These are phyloP conservation scores for Calidris pugnax DNA, from an alignment of 2,113 vertebrate genomes.

Conservation along the genomic window DNA sequence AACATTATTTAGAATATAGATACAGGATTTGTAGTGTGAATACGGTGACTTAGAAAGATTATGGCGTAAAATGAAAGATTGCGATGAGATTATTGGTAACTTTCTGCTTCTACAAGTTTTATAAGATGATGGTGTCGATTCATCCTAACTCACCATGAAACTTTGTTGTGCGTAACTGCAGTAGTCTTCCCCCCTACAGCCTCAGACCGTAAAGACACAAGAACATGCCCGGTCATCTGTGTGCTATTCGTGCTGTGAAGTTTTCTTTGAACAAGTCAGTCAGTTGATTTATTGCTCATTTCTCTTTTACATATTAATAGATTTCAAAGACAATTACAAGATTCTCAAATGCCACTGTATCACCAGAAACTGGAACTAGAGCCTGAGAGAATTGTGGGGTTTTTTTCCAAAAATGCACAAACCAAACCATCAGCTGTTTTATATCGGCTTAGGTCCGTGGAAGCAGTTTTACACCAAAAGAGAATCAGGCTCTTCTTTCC, in stretches of 20 bases:
- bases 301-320: background rate
- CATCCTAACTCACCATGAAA: background rate
- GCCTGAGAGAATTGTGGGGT: background rate
- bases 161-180: background rate
- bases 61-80: background rate
- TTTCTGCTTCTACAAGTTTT: background rate
- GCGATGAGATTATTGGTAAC: background rate
- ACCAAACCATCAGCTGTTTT: background rate
- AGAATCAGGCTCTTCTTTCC: background rate
- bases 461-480: background rate
- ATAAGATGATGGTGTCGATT: background rate
- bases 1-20: background rate
- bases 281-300: background rate
- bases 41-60: background rate
- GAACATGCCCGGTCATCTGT: background rate
- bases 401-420: background rate
- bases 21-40: background rate
- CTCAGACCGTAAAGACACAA: background rate
- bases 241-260: background rate
- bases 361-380: background rate
- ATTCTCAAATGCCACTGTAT: background rate
- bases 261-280: background rate
- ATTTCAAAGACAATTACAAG: constrained; percentile 4
- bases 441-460: background rate
- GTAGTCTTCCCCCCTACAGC: background rate